These are phyloP conservation scores for Erebia epiphron DNA, from an alignment of 2,888 invertebrate genomes.

Conservation along the genomic window DNA sequence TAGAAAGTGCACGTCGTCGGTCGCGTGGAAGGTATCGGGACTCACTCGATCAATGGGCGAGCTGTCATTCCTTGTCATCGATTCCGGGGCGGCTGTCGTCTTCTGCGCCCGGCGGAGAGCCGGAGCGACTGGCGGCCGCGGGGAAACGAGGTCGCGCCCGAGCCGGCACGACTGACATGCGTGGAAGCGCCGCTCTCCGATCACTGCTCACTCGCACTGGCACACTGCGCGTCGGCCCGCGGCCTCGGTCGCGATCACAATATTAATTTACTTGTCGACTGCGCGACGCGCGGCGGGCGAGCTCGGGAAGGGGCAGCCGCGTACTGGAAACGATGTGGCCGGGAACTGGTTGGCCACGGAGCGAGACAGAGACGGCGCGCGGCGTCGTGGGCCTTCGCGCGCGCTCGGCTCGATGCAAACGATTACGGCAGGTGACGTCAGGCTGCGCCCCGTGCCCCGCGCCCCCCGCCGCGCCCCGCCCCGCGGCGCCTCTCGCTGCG, in stretches of 20 bases:
- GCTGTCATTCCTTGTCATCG: conserved; percentile 68
- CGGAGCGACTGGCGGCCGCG: conserved; percentile 42
- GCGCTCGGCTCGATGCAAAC: conserved; percentile 66
- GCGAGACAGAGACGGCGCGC: conserved; percentile 57
- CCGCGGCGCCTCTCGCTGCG: conserved; percentile 23
- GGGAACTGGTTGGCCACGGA: conserved; percentile 72
- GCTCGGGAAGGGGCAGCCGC: conserved; percentile 65
- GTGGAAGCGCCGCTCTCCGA: conserved; percentile 33
- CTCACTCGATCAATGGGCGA: conserved; percentile 78
- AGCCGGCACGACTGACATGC: conserved; percentile 50
- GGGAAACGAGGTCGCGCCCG: conserved; percentile 71
- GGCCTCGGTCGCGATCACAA: conserved; percentile 48
- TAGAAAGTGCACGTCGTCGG: conserved; percentile 44
- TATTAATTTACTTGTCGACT: conserved; percentile 45
- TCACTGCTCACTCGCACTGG: conserved; percentile 36
- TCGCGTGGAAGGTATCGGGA: conserved; percentile 46
- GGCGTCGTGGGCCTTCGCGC: conserved; percentile 59
- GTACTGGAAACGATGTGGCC: conserved; percentile 72
- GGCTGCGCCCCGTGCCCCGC: conserved; percentile 48
- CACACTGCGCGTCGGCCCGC: conserved; percentile 45
- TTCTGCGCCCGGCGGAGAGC: conserved; percentile 46
- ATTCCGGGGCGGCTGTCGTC: conserved; percentile 55
- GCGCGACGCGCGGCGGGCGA: conserved; percentile 53
- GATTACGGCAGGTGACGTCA: conserved; percentile 73
- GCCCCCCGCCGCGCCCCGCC: conserved; percentile 47